phyloP scores from a whole-genome alignment of 1,140 invertebrate species.

The Elymnias hypermnestra region DNA sequence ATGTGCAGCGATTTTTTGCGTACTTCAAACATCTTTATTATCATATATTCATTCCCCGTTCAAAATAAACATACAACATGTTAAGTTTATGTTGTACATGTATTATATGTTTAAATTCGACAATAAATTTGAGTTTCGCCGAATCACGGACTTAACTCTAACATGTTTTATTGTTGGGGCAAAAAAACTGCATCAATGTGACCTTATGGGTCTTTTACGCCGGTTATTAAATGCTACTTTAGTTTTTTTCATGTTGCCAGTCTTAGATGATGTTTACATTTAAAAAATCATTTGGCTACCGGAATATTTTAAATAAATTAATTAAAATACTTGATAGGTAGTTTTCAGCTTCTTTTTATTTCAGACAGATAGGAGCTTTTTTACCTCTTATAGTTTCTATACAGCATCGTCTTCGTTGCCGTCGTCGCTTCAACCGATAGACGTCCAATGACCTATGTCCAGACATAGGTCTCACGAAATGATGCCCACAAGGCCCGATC shows the following conservation, averaged over 20 bases:
- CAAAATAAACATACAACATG: conserved; percentile 4
- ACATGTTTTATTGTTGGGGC: conserved; percentile 3
- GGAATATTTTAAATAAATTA: too few species aligned
- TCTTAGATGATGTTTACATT: too few species aligned
- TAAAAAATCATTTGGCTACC: too few species aligned
- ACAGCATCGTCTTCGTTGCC: too few species aligned
- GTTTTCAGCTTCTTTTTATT: too few species aligned
- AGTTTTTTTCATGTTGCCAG: background rate
- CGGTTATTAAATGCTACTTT: conserved; percentile 5
- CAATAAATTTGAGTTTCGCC: conserved; percentile 15
- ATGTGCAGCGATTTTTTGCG: background rate
- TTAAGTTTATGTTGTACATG: conserved; percentile 6
- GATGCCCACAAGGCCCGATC: too few species aligned
- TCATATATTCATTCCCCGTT: conserved; percentile 3
- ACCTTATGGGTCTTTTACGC: conserved; percentile 20
- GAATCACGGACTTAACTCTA: conserved; percentile 5
- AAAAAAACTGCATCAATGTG: conserved; percentile 16
- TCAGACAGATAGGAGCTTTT: too few species aligned
- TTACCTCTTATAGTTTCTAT: too few species aligned
- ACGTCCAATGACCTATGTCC: too few species aligned
- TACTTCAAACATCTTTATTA: conserved; percentile 12
- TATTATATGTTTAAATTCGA: conserved; percentile 13
- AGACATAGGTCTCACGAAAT: too few species aligned
- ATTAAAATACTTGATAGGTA: too few species aligned
- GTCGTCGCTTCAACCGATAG: too few species aligned